Percentiles rank a stretch among this genome's conserved stretches.
These are phyloP conservation scores for Conops quadrifasciatus DNA, from an alignment of 2,888 invertebrate species.

Conservation along the genomic window DNA sequence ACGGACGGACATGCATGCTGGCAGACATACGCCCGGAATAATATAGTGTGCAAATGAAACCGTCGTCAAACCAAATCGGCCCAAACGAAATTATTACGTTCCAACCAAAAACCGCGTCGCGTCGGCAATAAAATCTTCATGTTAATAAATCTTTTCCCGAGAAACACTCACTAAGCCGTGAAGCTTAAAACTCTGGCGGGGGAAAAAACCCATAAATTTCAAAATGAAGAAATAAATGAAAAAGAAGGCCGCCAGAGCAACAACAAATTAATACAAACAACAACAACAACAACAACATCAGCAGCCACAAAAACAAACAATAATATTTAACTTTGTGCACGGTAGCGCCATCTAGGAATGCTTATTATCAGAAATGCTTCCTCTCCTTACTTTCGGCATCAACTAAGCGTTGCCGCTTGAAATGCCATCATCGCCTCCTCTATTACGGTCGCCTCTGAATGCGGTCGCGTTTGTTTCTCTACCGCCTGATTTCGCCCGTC, in stretches of 20 bases:
- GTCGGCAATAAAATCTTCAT: too few species aligned
- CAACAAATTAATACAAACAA: background rate
- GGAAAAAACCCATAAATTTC: background rate
- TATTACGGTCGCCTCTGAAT: too few species aligned
- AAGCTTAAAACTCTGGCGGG: background rate
- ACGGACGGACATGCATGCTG: background rate
- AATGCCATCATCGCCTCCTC: background rate
- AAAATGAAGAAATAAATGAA: background rate
- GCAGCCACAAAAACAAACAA: background rate
- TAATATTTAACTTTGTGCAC: background rate
- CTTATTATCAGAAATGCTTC: background rate
- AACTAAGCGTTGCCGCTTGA: background rate
- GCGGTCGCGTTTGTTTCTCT: too few species aligned
- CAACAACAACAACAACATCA: background rate
- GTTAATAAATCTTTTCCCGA: slow-evolving; percentile 8
- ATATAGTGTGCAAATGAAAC: too few species aligned
- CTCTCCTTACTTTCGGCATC: background rate
- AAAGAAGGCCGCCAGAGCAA: background rate
- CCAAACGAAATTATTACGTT: too few species aligned
- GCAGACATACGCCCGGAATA: too few species aligned
- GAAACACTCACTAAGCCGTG: background rate
- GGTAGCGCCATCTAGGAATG: slow-evolving; percentile 13
- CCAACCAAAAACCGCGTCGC: too few species aligned
- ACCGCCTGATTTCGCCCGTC: background rate
- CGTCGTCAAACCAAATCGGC: too few species aligned